Base-by-base conservation (phyloP, 1,140 invertebrate species). In the Mylabris phalerata region DNA sequence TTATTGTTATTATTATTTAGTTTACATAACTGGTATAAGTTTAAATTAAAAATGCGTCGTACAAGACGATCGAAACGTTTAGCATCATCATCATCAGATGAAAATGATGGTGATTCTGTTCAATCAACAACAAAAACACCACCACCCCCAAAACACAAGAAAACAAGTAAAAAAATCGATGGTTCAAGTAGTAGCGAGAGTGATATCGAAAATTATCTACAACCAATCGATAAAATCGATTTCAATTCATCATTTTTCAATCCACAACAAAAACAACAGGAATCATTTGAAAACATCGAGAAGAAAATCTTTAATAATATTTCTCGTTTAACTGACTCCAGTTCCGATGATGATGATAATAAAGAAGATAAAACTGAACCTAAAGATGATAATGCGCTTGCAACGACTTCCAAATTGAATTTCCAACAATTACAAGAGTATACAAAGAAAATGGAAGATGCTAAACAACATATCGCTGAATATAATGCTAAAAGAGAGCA, bases 371-470 rank as follows among this genome's bases (percentile, higher is more conserved):
- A 43, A 40, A 40, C 19, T n/a, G 11, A 38, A 10, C n/a, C 10
- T 19, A 19, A 39, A 45, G 9, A 42, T 32, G 32, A 42, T 42
- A n/a, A n/a, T 10, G 10, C 5, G 10, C 3, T 10, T 11, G 41
- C 44, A 47, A 49, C 47, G 32, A 48, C 47, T 49, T 57, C 45
- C 26, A 49, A 51, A 44, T 26, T 73, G 46, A 69, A 72, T 63
- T 81, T 80, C 62, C 55, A 75, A 48, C 73, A 78, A 65, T 67
- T 80, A 13, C 71, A 78, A 64, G 64, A 75, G 25, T 78, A 79
- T 59, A 76, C 74, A 55, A 69, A 62, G 19, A 75, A 75, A 73
- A 68, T 81, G 46, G 78, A 80, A 64, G 74, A 79, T 65, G 75
- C 76, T 7, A 79, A 80, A 64, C 72, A 76, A 11, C 73, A 76